phyloP scores from a whole-genome alignment of 2,797 vertebrate species.

The Percopsis omiscomaycus region DNA sequence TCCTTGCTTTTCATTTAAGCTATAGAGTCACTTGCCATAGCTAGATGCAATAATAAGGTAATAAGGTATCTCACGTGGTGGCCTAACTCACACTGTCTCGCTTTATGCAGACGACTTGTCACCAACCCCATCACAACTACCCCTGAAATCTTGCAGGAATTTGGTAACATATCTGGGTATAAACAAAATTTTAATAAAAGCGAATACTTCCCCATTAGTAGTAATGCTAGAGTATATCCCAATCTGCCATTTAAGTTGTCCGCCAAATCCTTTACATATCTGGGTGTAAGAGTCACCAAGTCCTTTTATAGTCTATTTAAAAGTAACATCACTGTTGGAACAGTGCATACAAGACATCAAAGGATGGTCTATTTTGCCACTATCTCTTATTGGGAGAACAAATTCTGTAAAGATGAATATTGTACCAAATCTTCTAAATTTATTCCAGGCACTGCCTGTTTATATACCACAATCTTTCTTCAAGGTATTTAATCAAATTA shows the following conservation, averaged over 20 bases:
- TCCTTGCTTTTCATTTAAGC: background rate
- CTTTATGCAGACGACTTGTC: background rate
- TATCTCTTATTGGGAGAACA: too few species aligned
- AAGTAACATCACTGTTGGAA: constrained; percentile 6
- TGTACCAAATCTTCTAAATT: background rate
- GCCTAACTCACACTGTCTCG: constrained; percentile 7
- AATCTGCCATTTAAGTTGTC: background rate
- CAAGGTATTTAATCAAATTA: background rate
- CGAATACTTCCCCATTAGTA: constrained; percentile 6
- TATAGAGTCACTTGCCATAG: background rate
- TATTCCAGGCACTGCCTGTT: background rate
- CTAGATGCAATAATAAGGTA: constrained; percentile 7
- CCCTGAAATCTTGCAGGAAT: background rate
- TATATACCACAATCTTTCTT: background rate
- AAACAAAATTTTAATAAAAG: constrained; percentile 5
- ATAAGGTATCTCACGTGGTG: constrained; percentile 1
- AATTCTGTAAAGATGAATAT: too few species aligned
- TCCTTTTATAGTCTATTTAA: background rate
- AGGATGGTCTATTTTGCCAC: too few species aligned
- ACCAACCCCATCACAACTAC: constrained; percentile 1
- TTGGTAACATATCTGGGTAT: constrained; percentile 2
- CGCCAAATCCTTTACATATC: background rate
- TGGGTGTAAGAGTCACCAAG: constrained; percentile 1
- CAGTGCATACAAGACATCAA: too few species aligned
- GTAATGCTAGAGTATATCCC: constrained; percentile 8